Evolutionary conservation across 2,113 vertebrate species (phyloP), one percentile per base, ranked within the genome.

Genomic region (Erpornis zantholeuca): DNA sequence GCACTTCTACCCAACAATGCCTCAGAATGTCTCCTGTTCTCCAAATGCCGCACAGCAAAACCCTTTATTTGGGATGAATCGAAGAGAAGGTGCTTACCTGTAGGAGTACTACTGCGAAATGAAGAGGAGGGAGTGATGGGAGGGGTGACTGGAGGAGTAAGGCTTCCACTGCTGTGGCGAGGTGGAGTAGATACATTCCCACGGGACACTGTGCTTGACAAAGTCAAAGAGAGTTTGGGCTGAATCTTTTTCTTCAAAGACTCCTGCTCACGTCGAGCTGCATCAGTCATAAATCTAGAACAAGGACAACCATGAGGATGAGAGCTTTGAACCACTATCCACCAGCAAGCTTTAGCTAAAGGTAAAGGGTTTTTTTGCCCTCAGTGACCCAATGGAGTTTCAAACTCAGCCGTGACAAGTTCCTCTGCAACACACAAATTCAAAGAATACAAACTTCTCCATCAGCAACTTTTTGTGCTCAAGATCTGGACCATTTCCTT

Each of bases 91-190:
- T 36, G 63, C 98, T 98, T 98, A 99, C 99, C 99, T 98, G 99
- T 99, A 21, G 99, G 99, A 31, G 99, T 99, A 81, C 98, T 99
- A 96, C 99, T 99, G 80, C 99, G 99, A 97, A 99, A 99, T 0
- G 99, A 99, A 31, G 99, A 99, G 57, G 99, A 99, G 20, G 99
- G 99, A 14, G 99, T 99, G 98, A 99, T 99, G 91, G 99, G 99
- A 7, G 99, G 99, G 27, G 99, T 99, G 96, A 99, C 99, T 1
- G 99, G 99, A 64, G 99, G 99, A 69, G 99, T 99, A 98, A 99
- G 99, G 98, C 99, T 99, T 96, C 99, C 99, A 63, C 98, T 99
- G 98, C 98, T 98, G 97, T 99, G 99, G 86, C 99, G 98, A 45
- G 99, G 99, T 12, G 99, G 99, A 35, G 99, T 99, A 97, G 99